Evolutionary conservation across 2,888 invertebrate genomes (phyloP).

Genomic region (Pammene fasciana): DNA sequence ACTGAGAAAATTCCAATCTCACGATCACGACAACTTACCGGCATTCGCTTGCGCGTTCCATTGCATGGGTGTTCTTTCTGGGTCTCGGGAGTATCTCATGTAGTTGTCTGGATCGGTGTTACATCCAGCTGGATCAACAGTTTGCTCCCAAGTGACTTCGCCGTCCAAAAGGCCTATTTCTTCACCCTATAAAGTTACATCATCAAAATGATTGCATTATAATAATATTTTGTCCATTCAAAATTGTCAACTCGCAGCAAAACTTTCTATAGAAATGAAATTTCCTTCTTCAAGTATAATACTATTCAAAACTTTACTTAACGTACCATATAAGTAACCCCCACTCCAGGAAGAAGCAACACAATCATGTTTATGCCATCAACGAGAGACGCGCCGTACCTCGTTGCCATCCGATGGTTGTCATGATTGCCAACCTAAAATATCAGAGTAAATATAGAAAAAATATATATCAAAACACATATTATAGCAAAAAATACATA

Average conservation of each 20-base stretch:
- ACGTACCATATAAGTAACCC: slow-evolving; percentile 86
- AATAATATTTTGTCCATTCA: too few relatives aligned
- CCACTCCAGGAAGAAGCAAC: slow-evolving; percentile 88
- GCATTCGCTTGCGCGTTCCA: slow-evolving; percentile 84
- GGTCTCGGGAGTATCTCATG: slow-evolving; percentile 84
- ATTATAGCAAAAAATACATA: too few relatives aligned
- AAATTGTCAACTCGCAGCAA: too few relatives aligned
- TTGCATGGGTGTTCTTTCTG: slow-evolving; percentile 86
- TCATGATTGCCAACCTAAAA: slow-evolving; percentile 88
- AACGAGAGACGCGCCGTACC: slow-evolving; percentile 85
- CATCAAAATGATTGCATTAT: background rate
- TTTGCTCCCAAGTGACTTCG: slow-evolving; percentile 86
- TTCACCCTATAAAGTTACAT: slow-evolving; percentile 86
- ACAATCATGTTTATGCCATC: slow-evolving; percentile 89
- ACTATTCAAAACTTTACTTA: background rate
- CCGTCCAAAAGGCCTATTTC: slow-evolving; percentile 91
- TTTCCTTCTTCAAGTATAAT: background rate
- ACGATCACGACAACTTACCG: slow-evolving; percentile 4
- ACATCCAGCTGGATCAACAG: slow-evolving; percentile 86
- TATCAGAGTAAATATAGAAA: too few relatives aligned
- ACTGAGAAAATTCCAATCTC: background rate
- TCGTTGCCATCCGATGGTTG: slow-evolving; percentile 83
- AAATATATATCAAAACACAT: too few relatives aligned
- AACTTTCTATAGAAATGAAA: too few relatives aligned
- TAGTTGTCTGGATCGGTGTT: slow-evolving; percentile 86